Evolutionary conservation across 2,888 invertebrate genomes (phyloP), one percentile per base, ranked within the genome.

Genomic region (Nomada lathburiana): DNA sequence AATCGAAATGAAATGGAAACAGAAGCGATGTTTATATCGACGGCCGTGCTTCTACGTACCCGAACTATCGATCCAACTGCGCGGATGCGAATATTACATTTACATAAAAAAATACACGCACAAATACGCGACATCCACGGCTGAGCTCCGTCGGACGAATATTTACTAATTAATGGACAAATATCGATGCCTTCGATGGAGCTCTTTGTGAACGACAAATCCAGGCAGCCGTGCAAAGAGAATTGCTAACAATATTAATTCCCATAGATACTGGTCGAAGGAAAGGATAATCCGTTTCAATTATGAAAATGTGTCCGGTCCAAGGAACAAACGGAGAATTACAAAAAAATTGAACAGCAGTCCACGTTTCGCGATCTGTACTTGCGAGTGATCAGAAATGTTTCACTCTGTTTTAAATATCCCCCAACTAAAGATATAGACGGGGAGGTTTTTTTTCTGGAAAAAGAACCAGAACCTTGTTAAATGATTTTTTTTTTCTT

Each of bases 41-140:
- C 18, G 2, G 57, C 20, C 29, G 47, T 47, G 47, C 20, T 20
- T 52, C 26, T 53, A 10, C 42, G 23, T 36, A 7, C 26, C 53
- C n/a, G 23, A 20, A 7, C 16, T 69, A 69, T 69, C 68, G 68
- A 69, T 69, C 68, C 18, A 20, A 13, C 1, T 26, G 29, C 50
- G 13, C 23, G 53, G 53, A 57, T 23, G 13, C 13, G 13, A n/a
- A 2, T 23, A 16, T 44, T 63, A 42, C 26, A 44, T 69, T 69
- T 59, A 7, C 57, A 69, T 69, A 26, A 59, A 69, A 69, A 59
- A 36, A 36, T 36, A 20, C 57, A n/a, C 52, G 4, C 0, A 7
- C 36, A 36, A 9, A 36, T 5, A 36, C 11, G n/a, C 23, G 42
- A 2, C 3, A 16, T 55, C 23, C 53, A n/a, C 2, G 36, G 63